A percentile compares a stretch with the other conserved stretches of the same genome.
Evolutionary conservation across 2,888 invertebrate genomes (phyloP).

Genomic region (Pycnomerus fuliginosus): DNA sequence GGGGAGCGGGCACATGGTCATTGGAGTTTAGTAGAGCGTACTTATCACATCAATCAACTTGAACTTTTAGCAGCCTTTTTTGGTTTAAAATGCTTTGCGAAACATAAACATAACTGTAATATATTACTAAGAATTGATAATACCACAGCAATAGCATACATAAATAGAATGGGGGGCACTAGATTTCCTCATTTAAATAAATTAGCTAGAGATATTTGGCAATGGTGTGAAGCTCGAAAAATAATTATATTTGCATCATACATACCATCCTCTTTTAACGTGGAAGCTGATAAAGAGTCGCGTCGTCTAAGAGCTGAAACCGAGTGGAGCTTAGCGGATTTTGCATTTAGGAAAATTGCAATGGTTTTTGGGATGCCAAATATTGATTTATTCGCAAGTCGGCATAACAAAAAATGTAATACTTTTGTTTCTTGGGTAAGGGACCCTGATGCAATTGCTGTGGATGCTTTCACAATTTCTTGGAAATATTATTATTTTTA

Average conservation of each 20-base stretch:
- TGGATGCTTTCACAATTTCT: neutral
- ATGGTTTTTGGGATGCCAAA: conserved; percentile 1
- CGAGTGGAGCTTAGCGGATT: conserved; percentile 11
- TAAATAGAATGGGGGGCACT: conserved; percentile 31
- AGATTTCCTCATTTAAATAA: conserved; percentile 25
- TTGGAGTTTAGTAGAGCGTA: neutral
- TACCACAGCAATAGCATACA: conserved; percentile 30
- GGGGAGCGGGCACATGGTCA: neutral
- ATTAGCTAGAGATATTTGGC: conserved; percentile 31
- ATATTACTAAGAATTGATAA: conserved; percentile 34
- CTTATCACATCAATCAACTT: conserved; percentile 6
- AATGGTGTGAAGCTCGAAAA: conserved; percentile 29
- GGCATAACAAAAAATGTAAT: neutral
- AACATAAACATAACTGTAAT: conserved; percentile 4
- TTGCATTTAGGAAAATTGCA: conserved; percentile 3
- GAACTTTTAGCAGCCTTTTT: conserved; percentile 4
- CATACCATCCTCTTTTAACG: conserved; percentile 25
- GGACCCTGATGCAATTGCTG: neutral
- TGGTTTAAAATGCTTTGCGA: conserved; percentile 10
- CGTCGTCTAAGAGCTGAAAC: conserved; percentile 9
- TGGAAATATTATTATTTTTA: neutral
- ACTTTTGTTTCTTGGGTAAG: neutral
- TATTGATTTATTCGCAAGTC: conserved; percentile 11
- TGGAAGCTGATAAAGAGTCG: conserved; percentile 6
- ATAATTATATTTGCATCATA: conserved; percentile 29